These are phyloP conservation scores for Cremastinae sp. DNA, from an alignment of 2,888 invertebrate genomes.

Conservation along the genomic window DNA sequence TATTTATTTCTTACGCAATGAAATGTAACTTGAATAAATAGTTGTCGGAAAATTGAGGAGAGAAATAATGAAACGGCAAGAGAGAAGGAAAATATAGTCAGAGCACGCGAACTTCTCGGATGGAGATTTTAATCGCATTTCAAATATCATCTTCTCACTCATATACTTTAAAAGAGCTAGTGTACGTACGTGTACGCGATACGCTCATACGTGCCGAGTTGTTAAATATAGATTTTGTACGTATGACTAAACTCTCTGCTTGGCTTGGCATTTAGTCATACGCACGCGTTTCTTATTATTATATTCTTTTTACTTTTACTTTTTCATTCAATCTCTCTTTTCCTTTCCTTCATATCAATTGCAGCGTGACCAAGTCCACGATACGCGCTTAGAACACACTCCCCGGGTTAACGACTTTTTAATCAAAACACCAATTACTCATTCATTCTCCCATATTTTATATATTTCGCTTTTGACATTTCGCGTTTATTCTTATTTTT, in stretches of 20 bases:
- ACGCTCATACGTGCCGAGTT: constrained; percentile 22
- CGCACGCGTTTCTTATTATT: constrained; percentile 24
- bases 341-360: neutral
- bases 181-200: constrained; percentile 25
- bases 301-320: neutral
- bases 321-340: neutral
- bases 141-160: constrained; percentile 41
- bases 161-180: too few species aligned
- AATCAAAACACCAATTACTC: neutral
- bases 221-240: constrained; percentile 40
- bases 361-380: constrained; percentile 14
- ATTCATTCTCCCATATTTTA: constrained; percentile 7
- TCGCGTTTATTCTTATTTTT: too few species aligned
- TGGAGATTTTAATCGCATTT: constrained; percentile 47
- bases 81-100: constrained; percentile 15
- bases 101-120: constrained; percentile 23
- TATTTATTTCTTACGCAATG: neutral
- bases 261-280: constrained; percentile 43
- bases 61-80: neutral
- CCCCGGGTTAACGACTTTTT: constrained; percentile 24
- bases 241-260: constrained; percentile 8
- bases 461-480: constrained; percentile 26
- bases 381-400: constrained; percentile 16
- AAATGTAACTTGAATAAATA: neutral
- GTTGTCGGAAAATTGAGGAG: neutral